Base-by-base conservation (phyloP, 2,797 vertebrate genomes). In the Megaceryle alcyon region DNA sequence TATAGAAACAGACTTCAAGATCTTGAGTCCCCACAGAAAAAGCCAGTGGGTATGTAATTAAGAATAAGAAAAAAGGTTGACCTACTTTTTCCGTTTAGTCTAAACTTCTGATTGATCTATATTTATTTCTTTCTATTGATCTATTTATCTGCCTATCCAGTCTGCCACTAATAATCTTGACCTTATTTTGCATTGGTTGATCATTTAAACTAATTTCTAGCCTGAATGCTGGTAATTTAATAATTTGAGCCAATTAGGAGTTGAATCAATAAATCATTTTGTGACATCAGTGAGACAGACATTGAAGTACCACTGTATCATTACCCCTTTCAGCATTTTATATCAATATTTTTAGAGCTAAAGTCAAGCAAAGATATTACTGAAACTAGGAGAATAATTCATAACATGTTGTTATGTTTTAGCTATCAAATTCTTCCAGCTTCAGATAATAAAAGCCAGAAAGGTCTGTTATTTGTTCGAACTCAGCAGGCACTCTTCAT, bases 81-180 rank as follows among this genome's bases (percentile, higher is more conserved):
- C 96, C 97, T 97, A 97, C 70, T 96, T 97, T 95, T 92, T 60
- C 80, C 4, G 0, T 89, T 88, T 80, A 82, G 53, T 68, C 77
- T 82, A 91, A 90, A 81, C 89, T 93, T 94, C 82, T 73, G 39
- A 92, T 94, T 94, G 95, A 95, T 95, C 92, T 95, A 63, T 93
- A 92, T 97, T 94, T 93, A 90, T 92, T 96, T 96, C 77, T 97
- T 85, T 79, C 72, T 94, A 81, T 95, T 91, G 95, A 98, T 97
- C 89, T 97, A 97, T 97, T 97, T 95, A 95, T 97, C 90, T 94
- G 75, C 65, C 83, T 96, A 85, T 97, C 84, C 95, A 96, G 75
- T 94, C 72, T 97, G 93, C 85, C 94, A 83, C 91, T 97, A 97
- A 97, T 96, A 97, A 97, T 97, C 86, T 86, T 97, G 96, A 96